These are phyloP conservation scores for Copidosoma floridanum DNA, from an alignment of 1,140 invertebrate genomes.

Conservation along the genomic window DNA sequence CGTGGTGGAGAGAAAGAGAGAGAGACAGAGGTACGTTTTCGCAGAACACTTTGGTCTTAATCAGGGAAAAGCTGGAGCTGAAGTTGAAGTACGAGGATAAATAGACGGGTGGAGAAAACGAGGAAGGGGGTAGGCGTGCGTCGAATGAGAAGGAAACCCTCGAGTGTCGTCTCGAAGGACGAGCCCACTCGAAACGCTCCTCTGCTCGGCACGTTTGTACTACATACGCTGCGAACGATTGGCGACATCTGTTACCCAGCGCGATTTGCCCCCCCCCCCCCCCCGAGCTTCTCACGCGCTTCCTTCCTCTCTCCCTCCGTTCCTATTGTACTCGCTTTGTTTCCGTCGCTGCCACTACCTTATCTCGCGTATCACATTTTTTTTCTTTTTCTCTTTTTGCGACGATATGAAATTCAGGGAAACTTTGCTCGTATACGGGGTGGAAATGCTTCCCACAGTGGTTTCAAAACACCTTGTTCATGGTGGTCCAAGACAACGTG, in stretches of 20 bases:
- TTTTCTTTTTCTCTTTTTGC: background rate
- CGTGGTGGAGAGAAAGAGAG: background rate
- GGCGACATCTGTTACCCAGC: constrained; percentile 34
- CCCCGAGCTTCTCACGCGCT: background rate
- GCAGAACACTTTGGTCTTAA: too few species aligned
- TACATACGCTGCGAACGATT: constrained; percentile 26
- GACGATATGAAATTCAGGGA: too few species aligned
- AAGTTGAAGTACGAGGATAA: background rate
- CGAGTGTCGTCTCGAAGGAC: constrained; percentile 1
- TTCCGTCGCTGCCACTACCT: background rate
- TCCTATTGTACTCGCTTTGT: background rate
- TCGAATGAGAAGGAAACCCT: background rate
- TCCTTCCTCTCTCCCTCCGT: background rate
- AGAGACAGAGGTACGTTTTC: background rate
- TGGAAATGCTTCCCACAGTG: too few species aligned
- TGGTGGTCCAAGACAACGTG: too few species aligned
- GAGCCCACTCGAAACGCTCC: background rate
- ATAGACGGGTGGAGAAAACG: background rate
- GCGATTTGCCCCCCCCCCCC: constrained; percentile 6
- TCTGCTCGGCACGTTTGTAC: constrained; percentile 14
- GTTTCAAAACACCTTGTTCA: too few species aligned
- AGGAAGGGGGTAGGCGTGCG: background rate
- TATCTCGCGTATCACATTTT: too few species aligned
- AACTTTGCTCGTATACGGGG: too few species aligned
- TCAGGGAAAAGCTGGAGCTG: background rate